phyloP scores from a whole-genome alignment of 92 coral and sea anemone species.

The Zoanthus sansibaricus region DNA sequence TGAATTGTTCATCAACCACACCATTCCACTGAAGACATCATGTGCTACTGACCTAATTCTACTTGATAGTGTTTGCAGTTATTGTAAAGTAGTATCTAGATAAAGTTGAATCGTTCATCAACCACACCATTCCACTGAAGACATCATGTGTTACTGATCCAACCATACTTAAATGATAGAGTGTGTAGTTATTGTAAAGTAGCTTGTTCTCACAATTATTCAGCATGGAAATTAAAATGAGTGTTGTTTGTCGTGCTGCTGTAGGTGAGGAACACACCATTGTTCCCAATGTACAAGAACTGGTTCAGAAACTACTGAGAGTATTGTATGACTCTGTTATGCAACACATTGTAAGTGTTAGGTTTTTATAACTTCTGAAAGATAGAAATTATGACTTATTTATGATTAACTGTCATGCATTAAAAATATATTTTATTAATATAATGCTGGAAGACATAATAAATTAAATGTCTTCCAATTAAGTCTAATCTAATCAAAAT shows the following conservation, averaged over 20 bases:
- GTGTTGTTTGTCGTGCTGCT: background rate
- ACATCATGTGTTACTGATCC: slow-evolving; percentile 62
- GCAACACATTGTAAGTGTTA: slow-evolving; percentile 82
- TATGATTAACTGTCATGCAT: no score
- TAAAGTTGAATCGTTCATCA: slow-evolving; percentile 58
- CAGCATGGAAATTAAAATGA: no score
- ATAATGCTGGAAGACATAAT: no score
- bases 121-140: slow-evolving; percentile 71
- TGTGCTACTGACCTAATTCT: slow-evolving; percentile 65
- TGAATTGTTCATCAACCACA: slow-evolving; percentile 59
- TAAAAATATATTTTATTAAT: no score
- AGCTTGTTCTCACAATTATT: no score
- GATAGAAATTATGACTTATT: no score
- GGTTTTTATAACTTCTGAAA: background rate
- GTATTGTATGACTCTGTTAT: slow-evolving; percentile 76
- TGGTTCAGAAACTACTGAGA: slow-evolving; percentile 84
- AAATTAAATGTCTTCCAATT: no score
- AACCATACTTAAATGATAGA: background rate
- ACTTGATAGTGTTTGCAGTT: no score
- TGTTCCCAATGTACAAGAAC: slow-evolving; percentile 85
- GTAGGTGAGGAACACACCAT: slow-evolving; percentile 87
- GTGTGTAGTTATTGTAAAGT: no score
- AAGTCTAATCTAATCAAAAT: no score
- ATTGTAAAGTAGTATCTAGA: slow-evolving; percentile 45
- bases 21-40: slow-evolving; percentile 65